A percentile compares a stretch with the other conserved stretches of the same genome.
Evolutionary conservation across 2,113 vertebrate genomes (phyloP).

Genomic region (Corythoichthys haematopterus): DNA sequence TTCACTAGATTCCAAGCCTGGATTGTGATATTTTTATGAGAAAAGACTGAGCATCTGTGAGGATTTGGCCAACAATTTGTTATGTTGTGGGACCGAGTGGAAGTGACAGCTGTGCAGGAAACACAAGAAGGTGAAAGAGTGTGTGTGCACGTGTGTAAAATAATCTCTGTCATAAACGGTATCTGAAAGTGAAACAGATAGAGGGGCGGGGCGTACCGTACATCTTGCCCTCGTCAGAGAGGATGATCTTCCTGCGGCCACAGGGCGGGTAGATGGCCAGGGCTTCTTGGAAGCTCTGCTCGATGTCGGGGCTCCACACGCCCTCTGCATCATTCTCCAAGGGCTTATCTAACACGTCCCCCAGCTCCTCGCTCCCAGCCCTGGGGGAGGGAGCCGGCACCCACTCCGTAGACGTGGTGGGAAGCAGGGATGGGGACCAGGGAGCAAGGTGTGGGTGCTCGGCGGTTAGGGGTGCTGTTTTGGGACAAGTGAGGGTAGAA

Average conservation of each 20-base stretch:
- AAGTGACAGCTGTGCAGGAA: constrained; percentile 56
- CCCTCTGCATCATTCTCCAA: constrained; percentile 97
- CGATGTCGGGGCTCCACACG: constrained; percentile 97
- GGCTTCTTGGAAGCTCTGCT: constrained; percentile 92
- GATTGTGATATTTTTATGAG: background rate
- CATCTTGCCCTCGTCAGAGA: constrained; percentile 91
- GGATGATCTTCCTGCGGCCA: constrained; percentile 83
- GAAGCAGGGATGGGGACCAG: constrained; percentile 35
- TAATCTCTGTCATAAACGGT: background rate
- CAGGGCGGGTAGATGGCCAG: constrained; percentile 85
- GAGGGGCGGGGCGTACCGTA: constrained; percentile 77
- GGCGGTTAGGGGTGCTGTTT: constrained; percentile 1
- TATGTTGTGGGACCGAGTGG: constrained; percentile 18
- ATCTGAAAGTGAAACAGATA: background rate
- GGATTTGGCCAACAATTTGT: background rate
- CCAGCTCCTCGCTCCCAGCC: constrained; percentile 82
- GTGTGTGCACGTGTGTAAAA: constrained; percentile 6
- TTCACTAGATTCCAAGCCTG: background rate
- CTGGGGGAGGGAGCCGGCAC: constrained; percentile 87
- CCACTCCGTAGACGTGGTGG: constrained; percentile 80
- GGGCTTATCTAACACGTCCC: constrained; percentile 89
- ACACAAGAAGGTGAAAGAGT: constrained; percentile 16
- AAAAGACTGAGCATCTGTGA: background rate
- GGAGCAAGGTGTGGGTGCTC: constrained; percentile 18
- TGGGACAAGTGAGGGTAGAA: constrained; percentile 8